These are phyloP conservation scores for Brotula barbata DNA, from an alignment of 2,797 vertebrate genomes.

Conservation along the genomic window DNA sequence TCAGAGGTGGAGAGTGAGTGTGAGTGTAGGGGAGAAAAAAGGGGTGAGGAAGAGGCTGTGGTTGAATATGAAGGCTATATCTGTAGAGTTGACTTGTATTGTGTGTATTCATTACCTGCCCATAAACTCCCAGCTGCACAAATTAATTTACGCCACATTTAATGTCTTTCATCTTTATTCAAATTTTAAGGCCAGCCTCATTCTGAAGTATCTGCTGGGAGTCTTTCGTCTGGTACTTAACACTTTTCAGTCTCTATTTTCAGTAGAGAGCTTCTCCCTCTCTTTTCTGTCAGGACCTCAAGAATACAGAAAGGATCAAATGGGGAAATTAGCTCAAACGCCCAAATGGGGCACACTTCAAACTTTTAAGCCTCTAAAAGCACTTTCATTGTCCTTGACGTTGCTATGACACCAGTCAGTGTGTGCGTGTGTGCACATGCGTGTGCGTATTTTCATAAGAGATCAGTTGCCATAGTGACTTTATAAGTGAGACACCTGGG, in stretches of 20 bases:
- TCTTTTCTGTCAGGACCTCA: conserved; percentile 24
- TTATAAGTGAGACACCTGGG: conserved; percentile 65
- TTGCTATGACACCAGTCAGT: conserved; percentile 67
- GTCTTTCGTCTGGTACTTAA: conserved; percentile 29
- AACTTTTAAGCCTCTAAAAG: conserved; percentile 52
- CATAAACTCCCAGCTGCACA: no score
- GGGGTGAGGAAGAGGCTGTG: conserved; percentile 39
- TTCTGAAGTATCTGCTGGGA: conserved; percentile 24
- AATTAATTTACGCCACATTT: no score
- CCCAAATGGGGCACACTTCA: conserved; percentile 66
- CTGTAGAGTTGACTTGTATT: conserved; percentile 21
- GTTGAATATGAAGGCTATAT: conserved; percentile 26
- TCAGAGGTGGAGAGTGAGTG: conserved; percentile 51
- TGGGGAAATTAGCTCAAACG: conserved; percentile 58
- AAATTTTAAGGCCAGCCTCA: no score
- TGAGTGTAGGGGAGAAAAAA: neutral
- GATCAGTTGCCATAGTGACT: conserved; percentile 63
- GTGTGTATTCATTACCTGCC: conserved; percentile 30
- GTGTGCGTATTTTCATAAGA: conserved; percentile 16
- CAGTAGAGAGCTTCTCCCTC: conserved; percentile 19
- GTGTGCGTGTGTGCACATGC: conserved; percentile 17
- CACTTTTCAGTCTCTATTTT: conserved; percentile 36
- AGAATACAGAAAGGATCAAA: conserved; percentile 53
- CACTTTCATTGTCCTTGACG: conserved; percentile 55
- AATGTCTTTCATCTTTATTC: no score